Evolutionary conservation across 2,888 invertebrate genomes (phyloP).

Genomic region (Melinaea menophilus): DNA sequence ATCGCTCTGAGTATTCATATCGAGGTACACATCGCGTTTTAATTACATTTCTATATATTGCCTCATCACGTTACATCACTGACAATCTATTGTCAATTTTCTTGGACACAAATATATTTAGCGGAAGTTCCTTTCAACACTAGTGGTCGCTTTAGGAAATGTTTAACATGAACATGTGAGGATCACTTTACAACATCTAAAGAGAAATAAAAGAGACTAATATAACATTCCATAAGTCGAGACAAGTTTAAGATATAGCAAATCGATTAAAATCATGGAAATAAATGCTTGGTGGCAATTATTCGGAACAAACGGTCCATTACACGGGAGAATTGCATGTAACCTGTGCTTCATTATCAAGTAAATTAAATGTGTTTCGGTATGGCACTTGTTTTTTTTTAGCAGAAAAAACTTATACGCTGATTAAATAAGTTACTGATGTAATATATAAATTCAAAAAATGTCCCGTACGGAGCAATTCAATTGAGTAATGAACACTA

Average conservation of each 20-base stretch:
- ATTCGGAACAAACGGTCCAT: neutral
- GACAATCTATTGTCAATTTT: no score
- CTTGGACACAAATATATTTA: no score
- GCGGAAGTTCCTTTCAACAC: neutral
- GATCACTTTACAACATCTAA: neutral
- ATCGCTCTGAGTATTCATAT: slow-evolving; percentile 28
- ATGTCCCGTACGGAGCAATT: no score
- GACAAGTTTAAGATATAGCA: neutral
- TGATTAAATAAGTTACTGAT: no score
- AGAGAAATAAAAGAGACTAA: neutral
- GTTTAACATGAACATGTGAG: neutral
- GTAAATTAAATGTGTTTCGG: no score
- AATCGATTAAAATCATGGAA: neutral
- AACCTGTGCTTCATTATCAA: neutral
- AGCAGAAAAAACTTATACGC: no score
- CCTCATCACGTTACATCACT: neutral
- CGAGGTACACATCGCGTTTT: slow-evolving; percentile 20
- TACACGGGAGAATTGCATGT: neutral
- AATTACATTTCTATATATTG: slow-evolving; percentile 2
- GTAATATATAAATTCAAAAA: no score
- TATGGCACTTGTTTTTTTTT: no score
- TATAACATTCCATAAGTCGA: neutral
- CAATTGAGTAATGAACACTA: no score
- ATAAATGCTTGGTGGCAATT: slow-evolving; percentile 2
- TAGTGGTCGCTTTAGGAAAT: neutral